Conservation (phyloP, 2,888 invertebrate species). For the Dryobotodes eremita region DNA sequence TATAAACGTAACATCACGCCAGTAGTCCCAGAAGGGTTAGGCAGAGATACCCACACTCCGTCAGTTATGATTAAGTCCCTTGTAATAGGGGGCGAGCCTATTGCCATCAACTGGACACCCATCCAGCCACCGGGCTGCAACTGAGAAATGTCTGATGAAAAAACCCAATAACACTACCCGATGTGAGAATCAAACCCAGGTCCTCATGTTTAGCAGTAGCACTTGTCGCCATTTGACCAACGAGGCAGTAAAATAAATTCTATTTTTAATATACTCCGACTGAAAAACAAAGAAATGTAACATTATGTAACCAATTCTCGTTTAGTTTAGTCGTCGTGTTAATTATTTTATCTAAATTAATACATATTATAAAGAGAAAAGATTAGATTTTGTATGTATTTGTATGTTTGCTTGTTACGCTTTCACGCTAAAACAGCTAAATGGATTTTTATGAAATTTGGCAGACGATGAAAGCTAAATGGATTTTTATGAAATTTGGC, state of each 20-base stretch:
- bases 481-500: too few relatives aligned
- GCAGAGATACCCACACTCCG: neutral
- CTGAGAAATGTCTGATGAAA: neutral
- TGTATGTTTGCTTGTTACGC: too few relatives aligned
- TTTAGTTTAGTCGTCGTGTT: neutral
- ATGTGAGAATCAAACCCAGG: neutral
- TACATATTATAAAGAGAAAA: too few relatives aligned
- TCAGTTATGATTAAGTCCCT: too few relatives aligned
- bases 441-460: too few relatives aligned
- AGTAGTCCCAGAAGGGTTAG: neutral
- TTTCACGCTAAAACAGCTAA: too few relatives aligned
- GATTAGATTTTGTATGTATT: too few relatives aligned
- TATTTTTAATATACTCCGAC: neutral
- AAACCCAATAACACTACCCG: neutral
- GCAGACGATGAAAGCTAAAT: too few relatives aligned
- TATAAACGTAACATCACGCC: neutral
- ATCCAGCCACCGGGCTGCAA: too few relatives aligned
- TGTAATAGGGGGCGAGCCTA: neutral
- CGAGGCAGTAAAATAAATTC: neutral
- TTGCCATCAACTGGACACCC: neutral
- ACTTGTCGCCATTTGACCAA: neutral
- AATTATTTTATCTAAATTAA: neutral
- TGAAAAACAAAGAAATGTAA: neutral
- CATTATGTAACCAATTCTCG: neutral
- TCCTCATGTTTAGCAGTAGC: neutral